These are phyloP conservation scores for Ormyrus nitidulus DNA, from an alignment of 2,888 invertebrate species.

Conservation along the genomic window DNA sequence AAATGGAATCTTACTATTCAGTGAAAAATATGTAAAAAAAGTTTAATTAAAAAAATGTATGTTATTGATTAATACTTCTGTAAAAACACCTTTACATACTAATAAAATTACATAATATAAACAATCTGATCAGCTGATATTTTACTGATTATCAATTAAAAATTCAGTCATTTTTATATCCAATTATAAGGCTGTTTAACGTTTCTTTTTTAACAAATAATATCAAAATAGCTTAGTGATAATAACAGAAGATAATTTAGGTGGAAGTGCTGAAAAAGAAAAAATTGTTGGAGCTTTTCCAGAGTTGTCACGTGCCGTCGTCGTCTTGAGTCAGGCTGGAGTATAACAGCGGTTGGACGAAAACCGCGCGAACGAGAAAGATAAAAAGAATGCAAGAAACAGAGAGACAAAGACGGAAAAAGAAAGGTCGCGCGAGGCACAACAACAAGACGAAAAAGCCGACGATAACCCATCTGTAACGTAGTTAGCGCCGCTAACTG, in stretches of 20 bases:
- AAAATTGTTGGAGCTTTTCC: conserved; percentile 45
- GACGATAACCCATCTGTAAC: conserved; percentile 62
- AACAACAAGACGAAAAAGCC: conserved; percentile 63
- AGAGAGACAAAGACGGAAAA: conserved; percentile 25
- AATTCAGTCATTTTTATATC: not conserved
- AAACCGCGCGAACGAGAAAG: conserved; percentile 25
- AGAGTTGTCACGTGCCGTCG: conserved; percentile 46
- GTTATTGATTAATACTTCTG: no score
- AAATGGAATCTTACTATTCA: no score
- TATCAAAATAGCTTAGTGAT: not conserved
- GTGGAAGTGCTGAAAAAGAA: not conserved
- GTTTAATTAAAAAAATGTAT: no score
- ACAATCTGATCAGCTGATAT: conserved; percentile 40
- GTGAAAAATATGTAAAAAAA: no score
- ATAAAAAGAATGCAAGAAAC: not conserved
- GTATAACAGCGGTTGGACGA: not conserved
- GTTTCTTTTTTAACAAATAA: not conserved
- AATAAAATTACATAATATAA: conserved; percentile 5
- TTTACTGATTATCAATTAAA: not conserved
- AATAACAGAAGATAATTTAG: not conserved
- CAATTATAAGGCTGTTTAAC: not conserved
- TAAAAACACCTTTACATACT: no score
- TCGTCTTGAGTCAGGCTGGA: not conserved
- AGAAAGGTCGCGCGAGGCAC: conserved; percentile 60
- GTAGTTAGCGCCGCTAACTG: conserved; percentile 6